Evolutionary conservation across 2,888 invertebrate species (phyloP), one percentile per base, ranked within the genome.

Genomic region (Sacculina carcini): DNA sequence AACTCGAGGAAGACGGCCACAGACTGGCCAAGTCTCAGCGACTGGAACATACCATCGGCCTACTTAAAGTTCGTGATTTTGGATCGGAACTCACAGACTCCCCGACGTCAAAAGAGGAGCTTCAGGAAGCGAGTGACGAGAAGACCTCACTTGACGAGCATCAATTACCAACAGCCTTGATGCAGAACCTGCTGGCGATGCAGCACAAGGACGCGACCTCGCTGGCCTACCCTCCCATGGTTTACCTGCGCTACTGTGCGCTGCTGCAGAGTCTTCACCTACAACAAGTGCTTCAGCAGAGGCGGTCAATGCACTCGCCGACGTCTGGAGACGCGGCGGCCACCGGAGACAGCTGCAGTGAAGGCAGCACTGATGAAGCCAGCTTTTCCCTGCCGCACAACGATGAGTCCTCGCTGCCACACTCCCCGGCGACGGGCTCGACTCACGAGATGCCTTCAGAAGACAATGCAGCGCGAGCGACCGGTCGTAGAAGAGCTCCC

Each of bases 401-500:
- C 28, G 29, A 26, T 16, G 16, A 26, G 9, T 19, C 44, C 5
- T 6, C 28, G 16, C n/a, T 29, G 44, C 44, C 44, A 21, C 6
- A 21, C 19, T 19, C 38, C 7, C 38, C 38, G 21, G 16, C 10
- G 26, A 39, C 39, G 39, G 23, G 23, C 39, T 5, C 14, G 14
- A 40, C 40, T 23, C 24, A 23, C 5, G 14, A n/a, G 24, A 19
- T 10, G 16, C 9, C 26, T 19, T n/a, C n/a, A n/a, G n/a, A n/a
- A n/a, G n/a, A n/a, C n/a, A n/a, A n/a, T n/a, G n/a, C n/a, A n/a
- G n/a, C n/a, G n/a, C n/a, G n/a, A n/a, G n/a, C n/a, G n/a, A n/a
- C n/a, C n/a, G n/a, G n/a, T n/a, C n/a, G 62, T 44, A 62, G 63
- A 53, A 60, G 65, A 31, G 62, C 65, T n/a, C 62, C 63, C n/a